These are phyloP conservation scores for Pyrrhopygopsis socrates DNA, from an alignment of 2,888 invertebrate species.

Conservation along the genomic window DNA sequence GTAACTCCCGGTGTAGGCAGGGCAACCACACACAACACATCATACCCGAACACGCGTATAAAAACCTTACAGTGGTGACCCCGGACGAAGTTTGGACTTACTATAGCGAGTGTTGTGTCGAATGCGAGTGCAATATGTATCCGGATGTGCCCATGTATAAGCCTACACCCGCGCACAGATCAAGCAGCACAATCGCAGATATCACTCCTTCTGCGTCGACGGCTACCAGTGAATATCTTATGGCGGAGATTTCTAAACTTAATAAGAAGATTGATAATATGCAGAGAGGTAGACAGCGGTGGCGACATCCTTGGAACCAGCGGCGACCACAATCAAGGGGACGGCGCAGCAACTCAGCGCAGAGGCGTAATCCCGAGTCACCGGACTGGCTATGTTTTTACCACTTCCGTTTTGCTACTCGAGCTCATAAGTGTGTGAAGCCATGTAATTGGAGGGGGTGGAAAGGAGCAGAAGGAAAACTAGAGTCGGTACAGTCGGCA, in stretches of 20 bases:
- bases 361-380: background rate
- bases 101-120: too few species aligned
- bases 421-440: slow-evolving; percentile 6
- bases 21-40: too few species aligned
- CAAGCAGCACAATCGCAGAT: background rate
- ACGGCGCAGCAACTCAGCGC: background rate
- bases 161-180: too few species aligned
- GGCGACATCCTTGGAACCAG: background rate
- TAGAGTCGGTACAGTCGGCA: slow-evolving; percentile 18
- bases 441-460: background rate
- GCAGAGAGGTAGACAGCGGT: background rate
- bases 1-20: too few species aligned
- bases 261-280: background rate
- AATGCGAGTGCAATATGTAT: too few species aligned
- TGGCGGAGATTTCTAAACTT: background rate
- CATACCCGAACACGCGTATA: too few species aligned
- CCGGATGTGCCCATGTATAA: too few species aligned
- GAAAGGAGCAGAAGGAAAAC: slow-evolving; percentile 13
- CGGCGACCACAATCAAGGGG: background rate
- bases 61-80: too few species aligned
- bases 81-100: too few species aligned
- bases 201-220: background rate
- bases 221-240: background rate
- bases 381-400: slow-evolving; percentile 16
- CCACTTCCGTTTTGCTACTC: slow-evolving; percentile 8